phyloP scores from a whole-genome alignment of 2,113 vertebrate species.

The Jaculus jaculus region DNA sequence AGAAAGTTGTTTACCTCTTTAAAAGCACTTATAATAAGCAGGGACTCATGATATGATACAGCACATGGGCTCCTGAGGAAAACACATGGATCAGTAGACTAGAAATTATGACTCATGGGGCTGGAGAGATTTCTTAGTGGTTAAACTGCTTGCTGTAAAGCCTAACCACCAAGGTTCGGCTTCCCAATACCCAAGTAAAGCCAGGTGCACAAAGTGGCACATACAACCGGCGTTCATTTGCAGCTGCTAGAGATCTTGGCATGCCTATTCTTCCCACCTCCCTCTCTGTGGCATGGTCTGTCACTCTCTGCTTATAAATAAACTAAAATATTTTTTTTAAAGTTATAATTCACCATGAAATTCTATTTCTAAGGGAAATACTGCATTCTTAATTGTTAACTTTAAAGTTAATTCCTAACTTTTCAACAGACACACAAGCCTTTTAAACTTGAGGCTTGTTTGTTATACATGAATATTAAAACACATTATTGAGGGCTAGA shows the following conservation, averaged over 20 bases:
- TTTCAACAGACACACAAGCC: background rate
- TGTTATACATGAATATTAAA: background rate
- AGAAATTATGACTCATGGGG: background rate
- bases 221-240: no score
- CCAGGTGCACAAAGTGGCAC: no score
- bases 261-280: no score
- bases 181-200: no score
- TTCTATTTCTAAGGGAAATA: background rate
- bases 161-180: no score
- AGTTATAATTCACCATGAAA: background rate
- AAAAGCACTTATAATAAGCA: background rate
- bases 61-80: background rate
- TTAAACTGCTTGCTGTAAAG: no score
- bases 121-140: no score
- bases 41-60: background rate
- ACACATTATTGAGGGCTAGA: background rate
- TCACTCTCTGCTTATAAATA: no score
- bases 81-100: background rate
- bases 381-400: background rate
- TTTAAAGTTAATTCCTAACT: background rate
- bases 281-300: no score
- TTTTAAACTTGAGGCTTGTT: background rate
- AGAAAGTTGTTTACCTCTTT: background rate
- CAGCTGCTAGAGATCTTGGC: no score
- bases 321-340: background rate